Conservation (phyloP, 2,888 invertebrate genomes). For the Melieria omissa region DNA sequence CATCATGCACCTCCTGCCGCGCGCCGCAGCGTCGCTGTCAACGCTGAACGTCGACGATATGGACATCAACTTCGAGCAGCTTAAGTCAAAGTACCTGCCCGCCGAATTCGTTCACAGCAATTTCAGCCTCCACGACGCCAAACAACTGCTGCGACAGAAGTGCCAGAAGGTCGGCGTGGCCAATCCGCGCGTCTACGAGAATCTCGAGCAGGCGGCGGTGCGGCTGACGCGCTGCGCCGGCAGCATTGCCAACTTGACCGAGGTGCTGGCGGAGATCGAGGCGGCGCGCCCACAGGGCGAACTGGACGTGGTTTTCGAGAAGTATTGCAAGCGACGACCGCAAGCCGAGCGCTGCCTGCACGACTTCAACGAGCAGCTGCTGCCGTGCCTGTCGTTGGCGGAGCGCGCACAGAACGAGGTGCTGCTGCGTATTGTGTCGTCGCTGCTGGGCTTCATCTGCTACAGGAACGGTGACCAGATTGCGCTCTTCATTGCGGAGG, state of each 20-base stretch:
- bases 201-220: conserved; percentile 46
- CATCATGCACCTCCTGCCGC: not conserved
- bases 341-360: conserved; percentile 69
- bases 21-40: not conserved
- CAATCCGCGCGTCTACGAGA: conserved; percentile 52
- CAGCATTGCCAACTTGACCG: conserved; percentile 70
- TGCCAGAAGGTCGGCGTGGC: conserved; percentile 71
- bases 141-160: conserved; percentile 71
- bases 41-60: conserved; percentile 31
- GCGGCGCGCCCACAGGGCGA: conserved; percentile 74
- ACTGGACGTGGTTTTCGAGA: conserved; percentile 76
- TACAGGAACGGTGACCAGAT: conserved; percentile 82
- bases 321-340: conserved; percentile 74
- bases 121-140: conserved; percentile 66
- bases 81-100: conserved; percentile 42
- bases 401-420: conserved; percentile 73
- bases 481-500: conserved; percentile 81
- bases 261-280: conserved; percentile 74
- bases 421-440: conserved; percentile 72
- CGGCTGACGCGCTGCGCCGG: conserved; percentile 45
- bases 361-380: conserved; percentile 70
- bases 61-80: conserved; percentile 8
- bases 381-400: conserved; percentile 72
- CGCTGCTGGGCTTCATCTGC: conserved; percentile 73
- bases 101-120: conserved; percentile 45